Evolutionary conservation across 2,888 invertebrate genomes (phyloP).

Genomic region (Drosophila seclusa): DNA sequence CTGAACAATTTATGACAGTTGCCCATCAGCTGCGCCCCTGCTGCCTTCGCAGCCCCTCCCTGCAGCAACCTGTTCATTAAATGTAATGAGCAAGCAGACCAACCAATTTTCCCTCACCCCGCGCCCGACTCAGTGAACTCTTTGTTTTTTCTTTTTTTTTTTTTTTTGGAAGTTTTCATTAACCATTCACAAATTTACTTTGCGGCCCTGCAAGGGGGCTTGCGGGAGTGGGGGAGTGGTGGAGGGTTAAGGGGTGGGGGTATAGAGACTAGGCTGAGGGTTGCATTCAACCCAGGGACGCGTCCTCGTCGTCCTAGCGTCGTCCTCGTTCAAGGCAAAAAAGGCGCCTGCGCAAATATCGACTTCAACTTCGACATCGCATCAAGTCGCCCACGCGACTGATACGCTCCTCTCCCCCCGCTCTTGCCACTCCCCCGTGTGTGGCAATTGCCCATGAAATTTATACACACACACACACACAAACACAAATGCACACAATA

Average conservation of each 20-base stretch:
- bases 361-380: conserved; percentile 9
- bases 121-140: conserved; percentile 15
- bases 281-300: conserved; percentile 36
- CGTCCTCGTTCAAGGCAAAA: conserved; percentile 55
- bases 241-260: not conserved
- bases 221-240: not conserved
- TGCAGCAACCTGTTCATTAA: conserved; percentile 67
- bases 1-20: conserved; percentile 73
- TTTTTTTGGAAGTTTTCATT: conserved; percentile 72
- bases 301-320: conserved; percentile 49
- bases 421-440: conserved; percentile 1
- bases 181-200: conserved; percentile 83
- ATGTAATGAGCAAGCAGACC: conserved; percentile 72
- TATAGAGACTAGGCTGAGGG: conserved; percentile 2
- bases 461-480: conserved; percentile 67
- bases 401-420: conserved; percentile 1
- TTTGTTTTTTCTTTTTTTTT: conserved; percentile 36
- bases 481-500: conserved; percentile 66
- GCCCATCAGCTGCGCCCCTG: conserved; percentile 59
- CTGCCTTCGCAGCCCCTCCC: not conserved
- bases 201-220: conserved; percentile 58
- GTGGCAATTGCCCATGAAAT: conserved; percentile 82
- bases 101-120: conserved; percentile 19
- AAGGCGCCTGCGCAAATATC: conserved; percentile 58
- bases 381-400: conserved; percentile 66